phyloP scores from a whole-genome alignment of 2,797 vertebrate genomes.

The Lacerta agilis region DNA sequence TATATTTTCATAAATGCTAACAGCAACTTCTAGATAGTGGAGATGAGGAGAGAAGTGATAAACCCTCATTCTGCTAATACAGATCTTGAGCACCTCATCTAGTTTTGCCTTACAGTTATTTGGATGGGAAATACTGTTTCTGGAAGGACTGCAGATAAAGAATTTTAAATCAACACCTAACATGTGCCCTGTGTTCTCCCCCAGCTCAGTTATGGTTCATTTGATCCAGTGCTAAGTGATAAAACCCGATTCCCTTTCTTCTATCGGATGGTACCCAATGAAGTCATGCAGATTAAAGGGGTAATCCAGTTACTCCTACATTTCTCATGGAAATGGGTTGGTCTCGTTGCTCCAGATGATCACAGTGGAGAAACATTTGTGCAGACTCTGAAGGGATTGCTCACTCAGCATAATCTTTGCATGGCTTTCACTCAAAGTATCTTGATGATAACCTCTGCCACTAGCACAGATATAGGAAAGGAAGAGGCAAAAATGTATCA shows the following conservation, averaged over 20 bases:
- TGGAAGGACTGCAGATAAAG: background rate
- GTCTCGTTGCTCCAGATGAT: background rate
- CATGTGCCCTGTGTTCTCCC: background rate
- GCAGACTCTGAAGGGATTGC: background rate
- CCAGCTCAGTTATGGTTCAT: slow-evolving; percentile 22
- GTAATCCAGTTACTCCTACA: slow-evolving; percentile 4
- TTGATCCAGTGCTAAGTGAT: background rate
- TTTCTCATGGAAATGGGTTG: slow-evolving; percentile 10
- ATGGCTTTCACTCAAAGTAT: background rate
- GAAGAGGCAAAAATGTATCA: background rate
- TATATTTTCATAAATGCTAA: too few species aligned
- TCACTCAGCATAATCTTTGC: background rate
- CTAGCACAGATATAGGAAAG: background rate
- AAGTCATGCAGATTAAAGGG: background rate
- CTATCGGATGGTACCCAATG: background rate
- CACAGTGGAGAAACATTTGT: slow-evolving; percentile 1
- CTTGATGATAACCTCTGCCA: background rate
- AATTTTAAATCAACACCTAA: background rate
- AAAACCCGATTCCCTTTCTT: slow-evolving; percentile 9
- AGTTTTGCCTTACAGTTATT: background rate
- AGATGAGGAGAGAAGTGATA: too few species aligned
- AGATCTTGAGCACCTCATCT: too few species aligned
- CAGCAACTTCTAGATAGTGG: too few species aligned
- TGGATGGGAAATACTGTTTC: background rate
- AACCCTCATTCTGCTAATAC: too few species aligned